phyloP scores from a whole-genome alignment of 2,113 vertebrate genomes.

The Ia io region DNA sequence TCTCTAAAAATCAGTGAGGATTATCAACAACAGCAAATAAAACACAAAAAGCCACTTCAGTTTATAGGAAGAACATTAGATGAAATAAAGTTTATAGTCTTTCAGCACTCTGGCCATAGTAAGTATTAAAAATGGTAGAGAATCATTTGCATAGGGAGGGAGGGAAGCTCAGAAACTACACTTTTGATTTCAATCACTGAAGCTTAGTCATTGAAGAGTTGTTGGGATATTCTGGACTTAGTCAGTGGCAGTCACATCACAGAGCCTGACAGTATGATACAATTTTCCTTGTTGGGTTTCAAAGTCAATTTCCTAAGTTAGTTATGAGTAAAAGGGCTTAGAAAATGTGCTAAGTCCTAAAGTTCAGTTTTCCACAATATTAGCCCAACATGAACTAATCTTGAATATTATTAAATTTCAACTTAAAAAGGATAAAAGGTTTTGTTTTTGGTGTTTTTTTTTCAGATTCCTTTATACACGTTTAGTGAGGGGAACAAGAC shows the following conservation, averaged over 20 bases:
- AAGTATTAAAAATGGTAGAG: not conserved
- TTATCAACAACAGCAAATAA: too few relatives aligned
- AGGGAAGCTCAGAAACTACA: not conserved
- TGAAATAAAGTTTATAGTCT: not conserved
- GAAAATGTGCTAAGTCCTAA: not conserved
- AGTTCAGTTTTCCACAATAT: not conserved
- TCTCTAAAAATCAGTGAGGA: too few relatives aligned
- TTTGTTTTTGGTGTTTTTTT: not conserved
- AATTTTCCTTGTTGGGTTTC: slow-evolving; percentile 9
- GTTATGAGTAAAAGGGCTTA: not conserved
- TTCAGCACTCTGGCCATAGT: not conserved
- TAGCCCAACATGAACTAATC: not conserved
- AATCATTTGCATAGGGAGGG: not conserved
- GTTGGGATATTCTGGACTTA: not conserved
- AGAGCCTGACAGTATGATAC: not conserved
- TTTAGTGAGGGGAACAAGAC: not conserved
- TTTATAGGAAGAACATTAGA: not conserved
- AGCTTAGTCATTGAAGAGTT: not conserved
- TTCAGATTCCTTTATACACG: not conserved
- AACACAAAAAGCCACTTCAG: not conserved
- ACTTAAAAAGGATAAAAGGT: not conserved
- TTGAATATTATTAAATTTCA: not conserved
- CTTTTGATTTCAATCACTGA: not conserved
- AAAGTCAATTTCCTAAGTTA: slow-evolving; percentile 3
- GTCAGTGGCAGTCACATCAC: not conserved